Conservation (phyloP, 2,113 vertebrate species). For the Thunnus maccoyii region DNA sequence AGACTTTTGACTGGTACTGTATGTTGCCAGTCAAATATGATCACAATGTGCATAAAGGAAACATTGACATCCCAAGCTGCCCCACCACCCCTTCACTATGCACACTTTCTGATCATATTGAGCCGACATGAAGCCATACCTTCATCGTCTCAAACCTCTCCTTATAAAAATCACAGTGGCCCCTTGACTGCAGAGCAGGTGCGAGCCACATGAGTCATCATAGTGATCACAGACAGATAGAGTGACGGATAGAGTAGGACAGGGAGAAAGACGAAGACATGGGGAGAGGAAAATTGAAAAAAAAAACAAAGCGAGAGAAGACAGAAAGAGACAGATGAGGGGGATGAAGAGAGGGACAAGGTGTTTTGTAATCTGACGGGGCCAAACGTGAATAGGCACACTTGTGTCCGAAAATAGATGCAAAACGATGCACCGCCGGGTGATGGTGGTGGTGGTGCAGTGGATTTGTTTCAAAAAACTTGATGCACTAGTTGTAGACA, state of each 20-base stretch:
- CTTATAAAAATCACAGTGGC: conserved; percentile 41
- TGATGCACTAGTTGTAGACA: conserved; percentile 45
- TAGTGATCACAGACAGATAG: conserved; percentile 53
- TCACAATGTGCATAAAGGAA: background rate
- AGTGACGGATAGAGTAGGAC: conserved; percentile 54
- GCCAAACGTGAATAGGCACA: conserved; percentile 35
- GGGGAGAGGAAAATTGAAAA: conserved; percentile 35
- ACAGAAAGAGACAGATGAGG: conserved; percentile 44
- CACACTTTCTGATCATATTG: conserved; percentile 14
- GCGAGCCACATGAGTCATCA: conserved; percentile 76
- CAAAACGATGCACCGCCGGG: conserved; percentile 16
- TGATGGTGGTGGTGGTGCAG: conserved; percentile 7
- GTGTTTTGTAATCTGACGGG: conserved; percentile 36
- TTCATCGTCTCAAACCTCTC: conserved; percentile 29
- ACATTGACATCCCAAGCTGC: background rate
- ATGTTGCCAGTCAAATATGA: conserved; percentile 8
- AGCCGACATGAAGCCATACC: conserved; percentile 36
- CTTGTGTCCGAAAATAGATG: conserved; percentile 47
- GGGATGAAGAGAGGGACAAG: conserved; percentile 45
- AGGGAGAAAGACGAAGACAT: conserved; percentile 30
- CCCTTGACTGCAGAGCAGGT: conserved; percentile 73
- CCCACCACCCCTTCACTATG: background rate
- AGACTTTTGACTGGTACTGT: too few species aligned
- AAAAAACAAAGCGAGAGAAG: conserved; percentile 23
- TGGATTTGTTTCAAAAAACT: conserved; percentile 36